Evolutionary conservation across 2,888 invertebrate species (phyloP).

Genomic region (Hypomecis atomaria): DNA sequence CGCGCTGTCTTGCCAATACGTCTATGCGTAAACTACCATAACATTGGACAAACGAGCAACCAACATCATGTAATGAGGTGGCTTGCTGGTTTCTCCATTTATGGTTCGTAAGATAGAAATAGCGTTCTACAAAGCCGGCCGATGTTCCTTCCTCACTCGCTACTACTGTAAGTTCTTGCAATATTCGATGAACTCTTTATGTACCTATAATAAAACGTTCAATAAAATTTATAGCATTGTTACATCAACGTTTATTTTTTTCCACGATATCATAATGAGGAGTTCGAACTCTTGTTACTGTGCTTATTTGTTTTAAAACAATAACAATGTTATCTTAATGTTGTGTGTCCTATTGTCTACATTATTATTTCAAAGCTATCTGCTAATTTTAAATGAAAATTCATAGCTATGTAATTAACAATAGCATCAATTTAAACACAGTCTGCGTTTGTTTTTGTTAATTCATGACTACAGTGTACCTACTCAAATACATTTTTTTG

Average conservation of each 20-base stretch:
- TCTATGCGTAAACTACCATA: no score
- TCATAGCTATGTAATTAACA: neutral
- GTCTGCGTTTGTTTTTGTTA: neutral
- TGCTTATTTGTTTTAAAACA: slow-evolving; percentile 10
- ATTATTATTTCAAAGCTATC: neutral
- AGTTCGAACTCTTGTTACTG: slow-evolving; percentile 15
- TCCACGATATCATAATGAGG: slow-evolving; percentile 22
- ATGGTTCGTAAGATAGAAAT: no score
- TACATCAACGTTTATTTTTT: slow-evolving; percentile 14
- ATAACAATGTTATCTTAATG: slow-evolving; percentile 19
- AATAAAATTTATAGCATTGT: neutral
- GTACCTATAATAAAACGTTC: neutral
- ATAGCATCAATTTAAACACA: slow-evolving; percentile 1
- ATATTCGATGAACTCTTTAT: neutral
- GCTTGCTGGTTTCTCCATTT: no score
- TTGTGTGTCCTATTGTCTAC: slow-evolving; percentile 7
- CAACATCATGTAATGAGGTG: no score
- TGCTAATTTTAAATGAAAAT: slow-evolving; percentile 5
- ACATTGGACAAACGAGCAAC: no score
- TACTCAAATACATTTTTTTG: neutral
- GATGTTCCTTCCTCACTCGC: no score
- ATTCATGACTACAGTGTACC: neutral
- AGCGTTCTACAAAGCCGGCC: no score
- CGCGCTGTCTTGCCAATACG: no score
- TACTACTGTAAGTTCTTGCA: no score